Base-by-base conservation (phyloP, 2,888 invertebrate species). In the Caradrina clavipalpis region DNA sequence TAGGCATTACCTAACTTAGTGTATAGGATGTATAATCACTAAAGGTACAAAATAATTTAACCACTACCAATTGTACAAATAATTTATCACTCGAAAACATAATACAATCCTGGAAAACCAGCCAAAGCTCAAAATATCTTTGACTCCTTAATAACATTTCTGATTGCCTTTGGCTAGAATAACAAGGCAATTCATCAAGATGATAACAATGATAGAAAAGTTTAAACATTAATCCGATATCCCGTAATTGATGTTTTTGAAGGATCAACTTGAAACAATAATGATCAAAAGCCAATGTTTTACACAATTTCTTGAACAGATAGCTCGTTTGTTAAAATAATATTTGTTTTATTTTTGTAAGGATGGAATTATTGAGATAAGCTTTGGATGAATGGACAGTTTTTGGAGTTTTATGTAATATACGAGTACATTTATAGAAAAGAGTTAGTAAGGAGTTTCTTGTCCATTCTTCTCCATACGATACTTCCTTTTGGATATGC, bases 141-240 rank as follows among this genome's bases (percentile, higher is more conserved):
- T 67, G 49, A 76, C 61, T 61, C 42, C 17, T n/a, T 59, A 68
- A 67, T 60, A 53, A 45, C 42, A 55, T 53, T 56, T 15, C 26
- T 31, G 59, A 64, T 81, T 62, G 62, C 35, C 71, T 60, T 63
- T 65, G 67, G 63, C 68, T 59, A 47, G 7, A 71, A 57, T 67
- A 79, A 74, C 69, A 76, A 72, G 65, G 54, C 71, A 74, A 78
- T 78, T 80, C 67, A 65, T 78, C 67, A 72, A 80, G 65, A 76
- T 79, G 57, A 74, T 57, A 69, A 71, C 69, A 78, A 73, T 71
- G 68, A 71, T 65, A 62, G 60, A 74, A 81, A 84, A 79, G 70
- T 79, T 81, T 64, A 70, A 73, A 67, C 68, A 74, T 77, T 68
- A 82, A 84, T 79, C 70, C 72, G 59, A 75, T 76, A 83, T 73